Evolutionary conservation across 2,113 vertebrate species (phyloP), one percentile per base, ranked within the genome.

Genomic region (Connochaetes taurinus): DNA sequence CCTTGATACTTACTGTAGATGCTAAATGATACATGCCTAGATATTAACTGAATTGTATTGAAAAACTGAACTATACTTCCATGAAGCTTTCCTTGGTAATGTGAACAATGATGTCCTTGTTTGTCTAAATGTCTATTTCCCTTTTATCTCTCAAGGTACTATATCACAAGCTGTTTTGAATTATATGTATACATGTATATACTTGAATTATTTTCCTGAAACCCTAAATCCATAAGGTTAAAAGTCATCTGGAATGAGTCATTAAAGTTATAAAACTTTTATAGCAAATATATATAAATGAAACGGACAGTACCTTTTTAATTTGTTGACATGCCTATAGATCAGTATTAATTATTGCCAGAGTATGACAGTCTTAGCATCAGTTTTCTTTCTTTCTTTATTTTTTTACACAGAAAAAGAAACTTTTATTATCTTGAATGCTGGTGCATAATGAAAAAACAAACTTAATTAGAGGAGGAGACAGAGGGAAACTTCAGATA

Each of bases 341-440:
- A 83, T 91, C 29, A 78, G 31, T 91, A 78, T 86, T 92, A 90
- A 47, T 83, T 55, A 87, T 57, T 93, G 40, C 29, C 33, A 91
- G 33, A 43, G 19, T 87, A 64, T 95, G 13, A 43, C 23, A 95
- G 21, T 29, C 5, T 96, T 96, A 76, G 21, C 17, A 78, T 90
- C 33, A 76, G 7, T 64, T 83, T 95, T 89, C 43, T 90, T 85
- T 67, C 64, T 67, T 64, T 62, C 29, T 62, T 64, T 62, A 2
- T 0, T n/a, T 67, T 67, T 71, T 71, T 74, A 97, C 96, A 97
- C 89, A 87, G 93, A 98, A 95, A 91, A 97, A 97, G 91, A 96
- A 97, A 91, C 74, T 97, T 98, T 98, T 98, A 98, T 98, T 98
- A 94, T 97, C 67, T 85, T 21, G 40, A 97, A 97, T 93, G 97